Evolutionary conservation across 2,888 invertebrate genomes (phyloP).

Genomic region (Autographa pulchrina): DNA sequence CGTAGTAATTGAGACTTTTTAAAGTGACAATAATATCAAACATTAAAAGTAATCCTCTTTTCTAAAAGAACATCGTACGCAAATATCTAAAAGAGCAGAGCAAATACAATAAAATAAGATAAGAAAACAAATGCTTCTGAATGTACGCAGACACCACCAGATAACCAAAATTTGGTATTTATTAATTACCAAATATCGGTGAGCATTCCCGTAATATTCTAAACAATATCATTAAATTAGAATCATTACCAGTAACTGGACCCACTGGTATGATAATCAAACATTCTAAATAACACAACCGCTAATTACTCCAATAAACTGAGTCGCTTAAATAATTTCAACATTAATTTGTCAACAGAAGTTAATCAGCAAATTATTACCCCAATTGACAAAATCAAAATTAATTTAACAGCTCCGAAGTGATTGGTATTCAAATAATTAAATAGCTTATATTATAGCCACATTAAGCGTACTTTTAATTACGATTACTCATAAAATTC

Average conservation of each 20-base stretch:
- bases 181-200: background rate
- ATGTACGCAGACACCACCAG: background rate
- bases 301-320: constrained; percentile 24
- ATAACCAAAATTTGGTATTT: too few species aligned
- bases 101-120: background rate
- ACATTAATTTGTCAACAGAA: constrained; percentile 48
- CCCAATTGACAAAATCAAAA: constrained; percentile 46
- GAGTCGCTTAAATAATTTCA: constrained; percentile 35
- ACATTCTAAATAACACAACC: constrained; percentile 20
- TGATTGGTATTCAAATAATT: constrained; percentile 43
- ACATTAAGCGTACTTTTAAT: constrained; percentile 56
- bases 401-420: constrained; percentile 42
- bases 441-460: constrained; percentile 40
- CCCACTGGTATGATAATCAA: background rate
- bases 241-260: constrained; percentile 2
- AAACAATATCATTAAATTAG: background rate
- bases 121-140: background rate
- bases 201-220: too few species aligned
- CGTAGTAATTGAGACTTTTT: too few species aligned
- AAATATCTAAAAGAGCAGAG: too few species aligned
- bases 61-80: too few species aligned
- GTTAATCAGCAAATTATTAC: constrained; percentile 47
- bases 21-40: too few species aligned
- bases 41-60: too few species aligned
- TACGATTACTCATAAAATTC: constrained; percentile 62